Conservation (phyloP, 1,140 invertebrate species). For the Anadara kagoshimensis region DNA sequence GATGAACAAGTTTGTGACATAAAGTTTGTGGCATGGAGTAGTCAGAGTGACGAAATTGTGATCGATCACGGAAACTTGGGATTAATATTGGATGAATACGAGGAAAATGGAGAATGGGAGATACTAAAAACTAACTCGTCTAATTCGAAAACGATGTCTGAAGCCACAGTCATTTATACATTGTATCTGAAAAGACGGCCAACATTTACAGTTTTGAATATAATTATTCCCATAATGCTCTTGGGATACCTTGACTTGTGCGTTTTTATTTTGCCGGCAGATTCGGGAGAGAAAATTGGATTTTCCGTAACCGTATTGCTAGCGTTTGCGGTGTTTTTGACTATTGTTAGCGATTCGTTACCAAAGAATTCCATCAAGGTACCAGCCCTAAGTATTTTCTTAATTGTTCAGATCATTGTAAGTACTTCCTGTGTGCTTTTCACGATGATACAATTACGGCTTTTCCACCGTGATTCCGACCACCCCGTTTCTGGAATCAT, state of each 20-base stretch:
- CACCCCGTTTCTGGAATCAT: not conserved
- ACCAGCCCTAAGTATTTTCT: conserved; percentile 70
- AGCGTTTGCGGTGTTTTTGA: conserved; percentile 78
- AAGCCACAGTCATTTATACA: conserved; percentile 32
- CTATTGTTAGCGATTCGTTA: conserved; percentile 78
- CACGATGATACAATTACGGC: conserved; percentile 35
- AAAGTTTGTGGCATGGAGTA: conserved; percentile 6
- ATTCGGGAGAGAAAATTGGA: conserved; percentile 78
- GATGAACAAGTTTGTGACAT: conserved; percentile 28
- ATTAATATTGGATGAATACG: not conserved
- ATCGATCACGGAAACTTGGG: too few relatives aligned
- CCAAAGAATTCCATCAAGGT: conserved; percentile 76
- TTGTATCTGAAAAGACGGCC: conserved; percentile 55
- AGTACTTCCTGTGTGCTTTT: conserved; percentile 30
- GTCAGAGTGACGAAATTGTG: not conserved
- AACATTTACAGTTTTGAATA: conserved; percentile 76
- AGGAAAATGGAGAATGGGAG: conserved; percentile 39
- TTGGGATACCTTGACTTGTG: conserved; percentile 77
- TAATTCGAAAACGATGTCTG: conserved; percentile 8
- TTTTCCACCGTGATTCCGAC: conserved; percentile 26
- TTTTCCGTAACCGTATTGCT: conserved; percentile 77
- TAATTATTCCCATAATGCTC: conserved; percentile 78
- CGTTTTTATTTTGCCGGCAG: conserved; percentile 78
- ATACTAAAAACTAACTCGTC: not conserved
- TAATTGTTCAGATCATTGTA: conserved; percentile 32